Evolutionary conservation across 2,888 invertebrate species (phyloP).

Genomic region (Drosophila mimica): DNA sequence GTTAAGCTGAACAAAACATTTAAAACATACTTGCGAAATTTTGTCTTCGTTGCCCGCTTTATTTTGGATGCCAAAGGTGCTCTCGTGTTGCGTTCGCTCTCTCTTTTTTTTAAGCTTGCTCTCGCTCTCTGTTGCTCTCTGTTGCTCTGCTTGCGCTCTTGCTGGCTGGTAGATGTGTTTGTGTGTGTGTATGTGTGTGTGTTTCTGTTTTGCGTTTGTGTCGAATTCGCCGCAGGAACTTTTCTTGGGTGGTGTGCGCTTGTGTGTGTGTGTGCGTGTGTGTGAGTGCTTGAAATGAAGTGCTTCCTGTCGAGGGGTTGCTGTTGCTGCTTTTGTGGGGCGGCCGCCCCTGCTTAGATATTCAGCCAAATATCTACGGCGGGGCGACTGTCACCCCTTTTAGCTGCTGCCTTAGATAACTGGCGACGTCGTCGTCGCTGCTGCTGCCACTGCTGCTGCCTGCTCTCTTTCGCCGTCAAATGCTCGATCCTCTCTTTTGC

Average conservation of each 20-base stretch:
- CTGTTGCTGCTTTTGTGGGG: conserved; percentile 44
- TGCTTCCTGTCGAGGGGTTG: conserved; percentile 69
- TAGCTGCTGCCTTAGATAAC: conserved; percentile 69
- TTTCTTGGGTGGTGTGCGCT: conserved; percentile 37
- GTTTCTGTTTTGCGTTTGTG: conserved; percentile 31
- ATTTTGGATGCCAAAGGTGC: conserved; percentile 57
- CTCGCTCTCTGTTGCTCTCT: conserved; percentile 45
- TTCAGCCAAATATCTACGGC: conserved; percentile 70
- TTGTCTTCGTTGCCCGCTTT: conserved; percentile 45
- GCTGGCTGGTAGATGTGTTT: conserved; percentile 23
- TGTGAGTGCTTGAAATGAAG: conserved; percentile 29
- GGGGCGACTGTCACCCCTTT: conserved; percentile 61
- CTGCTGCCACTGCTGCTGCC: conserved; percentile 27
- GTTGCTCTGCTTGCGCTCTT: conserved; percentile 33
- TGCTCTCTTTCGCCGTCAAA: conserved; percentile 69
- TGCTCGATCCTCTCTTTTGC: conserved; percentile 61
- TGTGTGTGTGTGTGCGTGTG: conserved; percentile 38
- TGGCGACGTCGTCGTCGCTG: conserved; percentile 39
- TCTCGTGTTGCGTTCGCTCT: conserved; percentile 50
- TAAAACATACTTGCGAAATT: conserved; percentile 76
- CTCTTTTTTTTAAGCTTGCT: conserved; percentile 17
- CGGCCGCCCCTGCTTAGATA: conserved; percentile 76
- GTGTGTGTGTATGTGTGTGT: conserved; percentile 19
- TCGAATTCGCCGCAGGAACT: conserved; percentile 70
- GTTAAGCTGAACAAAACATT: conserved; percentile 41